Percentiles rank a stretch among this genome's conserved stretches.
Conservation (phyloP, 2,113 vertebrate species). For the Australoheros scitulus region DNA sequence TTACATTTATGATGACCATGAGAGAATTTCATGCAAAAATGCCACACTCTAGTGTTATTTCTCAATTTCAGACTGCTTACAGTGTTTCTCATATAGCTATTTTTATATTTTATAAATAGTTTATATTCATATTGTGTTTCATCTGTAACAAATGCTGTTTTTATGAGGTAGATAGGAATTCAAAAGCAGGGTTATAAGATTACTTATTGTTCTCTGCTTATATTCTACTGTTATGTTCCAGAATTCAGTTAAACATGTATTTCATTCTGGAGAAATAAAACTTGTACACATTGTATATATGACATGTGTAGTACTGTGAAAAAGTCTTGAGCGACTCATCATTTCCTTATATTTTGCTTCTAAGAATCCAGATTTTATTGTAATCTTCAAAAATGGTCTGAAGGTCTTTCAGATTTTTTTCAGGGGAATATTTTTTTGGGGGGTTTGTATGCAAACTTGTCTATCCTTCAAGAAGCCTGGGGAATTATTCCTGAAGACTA, state of each 20-base stretch:
- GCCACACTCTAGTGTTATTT: constrained; percentile 32
- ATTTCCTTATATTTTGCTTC: neutral
- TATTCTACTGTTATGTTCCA: constrained; percentile 14
- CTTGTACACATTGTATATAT: neutral
- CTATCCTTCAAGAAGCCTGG: neutral
- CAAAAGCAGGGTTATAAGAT: constrained; percentile 24
- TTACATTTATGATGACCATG: constrained; percentile 64
- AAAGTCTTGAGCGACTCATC: neutral
- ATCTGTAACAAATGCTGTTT: constrained; percentile 15
- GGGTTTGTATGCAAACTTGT: neutral
- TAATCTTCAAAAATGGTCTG: neutral
- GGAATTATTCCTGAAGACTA: neutral
- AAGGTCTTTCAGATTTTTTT: no score
- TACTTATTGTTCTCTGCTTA: constrained; percentile 18
- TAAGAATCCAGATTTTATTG: neutral
- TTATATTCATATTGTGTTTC: neutral
- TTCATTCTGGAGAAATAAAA: neutral
- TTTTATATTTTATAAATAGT: constrained; percentile 19
- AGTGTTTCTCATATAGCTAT: constrained; percentile 16
- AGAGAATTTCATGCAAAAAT: constrained; percentile 48
- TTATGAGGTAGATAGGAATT: constrained; percentile 18
- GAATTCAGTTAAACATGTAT: constrained; percentile 25
- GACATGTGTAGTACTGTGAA: neutral
- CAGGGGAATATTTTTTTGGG: no score
- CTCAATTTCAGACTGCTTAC: constrained; percentile 26